Conservation (phyloP, 2,113 vertebrate species). For the Heterocephalus glaber region DNA sequence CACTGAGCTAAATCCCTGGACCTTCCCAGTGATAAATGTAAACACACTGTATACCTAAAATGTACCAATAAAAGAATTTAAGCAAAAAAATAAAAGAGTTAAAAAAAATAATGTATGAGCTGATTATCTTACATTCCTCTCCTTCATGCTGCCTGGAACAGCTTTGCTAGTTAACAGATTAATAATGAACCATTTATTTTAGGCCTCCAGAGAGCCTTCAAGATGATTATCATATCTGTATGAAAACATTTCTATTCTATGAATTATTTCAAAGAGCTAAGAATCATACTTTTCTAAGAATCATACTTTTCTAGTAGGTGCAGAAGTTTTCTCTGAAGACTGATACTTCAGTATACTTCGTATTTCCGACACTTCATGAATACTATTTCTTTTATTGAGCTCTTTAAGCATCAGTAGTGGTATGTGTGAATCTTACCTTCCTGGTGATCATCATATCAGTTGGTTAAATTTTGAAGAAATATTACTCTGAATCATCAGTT, state of each 20-base stretch:
- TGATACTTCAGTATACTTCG: not conserved
- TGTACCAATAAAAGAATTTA: too few relatives aligned
- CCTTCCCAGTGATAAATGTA: too few relatives aligned
- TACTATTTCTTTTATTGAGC: not conserved
- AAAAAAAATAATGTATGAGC: not conserved
- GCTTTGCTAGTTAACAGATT: not conserved
- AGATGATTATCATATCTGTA: not conserved
- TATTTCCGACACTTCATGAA: not conserved
- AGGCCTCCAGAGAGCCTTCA: not conserved
- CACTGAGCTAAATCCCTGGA: too few relatives aligned
- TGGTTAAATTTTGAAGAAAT: not conserved
- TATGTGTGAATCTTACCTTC: not conserved
- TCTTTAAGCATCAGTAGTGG: not conserved
- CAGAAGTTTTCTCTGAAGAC: not conserved
- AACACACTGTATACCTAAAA: too few relatives aligned
- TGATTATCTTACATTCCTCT: not conserved
- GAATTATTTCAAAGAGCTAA: not conserved
- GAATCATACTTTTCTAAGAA: not conserved
- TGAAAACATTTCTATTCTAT: not conserved
- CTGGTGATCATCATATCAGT: not conserved
- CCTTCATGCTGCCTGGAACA: not conserved
- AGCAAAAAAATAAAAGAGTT: too few relatives aligned
- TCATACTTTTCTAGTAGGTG: not conserved
- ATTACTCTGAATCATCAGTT: not conserved
- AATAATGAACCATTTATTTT: not conserved